Base-by-base conservation (phyloP, 2,888 invertebrate genomes). In the Invenusta paracnida region DNA sequence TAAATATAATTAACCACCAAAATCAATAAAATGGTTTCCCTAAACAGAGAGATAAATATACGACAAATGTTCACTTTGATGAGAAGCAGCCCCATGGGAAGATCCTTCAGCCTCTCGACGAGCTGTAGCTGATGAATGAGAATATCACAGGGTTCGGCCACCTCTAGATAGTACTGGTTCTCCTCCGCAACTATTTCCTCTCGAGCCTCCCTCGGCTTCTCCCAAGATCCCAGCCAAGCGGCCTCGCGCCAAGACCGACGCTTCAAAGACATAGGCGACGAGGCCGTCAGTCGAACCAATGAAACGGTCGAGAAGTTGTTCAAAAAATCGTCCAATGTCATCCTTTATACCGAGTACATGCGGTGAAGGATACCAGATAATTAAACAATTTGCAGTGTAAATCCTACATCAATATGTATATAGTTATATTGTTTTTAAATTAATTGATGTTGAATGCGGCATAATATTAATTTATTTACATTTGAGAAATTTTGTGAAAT, bases 241-340 rank as follows among this genome's bases (percentile, higher is more conserved):
- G 73, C 73, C 73, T 73, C 73, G 2, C 73, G 73, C 73, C 73
- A 73, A 23, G 73, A 73, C 27, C 73, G 73, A 2, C 73, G 73
- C 2, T 5, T 73, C 25, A 73, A 5, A 2, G 73, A 73, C 11
- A 73, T 5, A 5, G 73, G 73, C 17, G 73, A 73, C 2, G 73
- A 73, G n/a, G 87, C n/a, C 1, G 79, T 48, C 66, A 83, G 31
- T 30, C 87, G 87, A 79, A 87, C 85, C 29, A 87, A 85, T 30
- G 86, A 87, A 2, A 87, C 67, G 28, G 67, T 67, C 73, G 83
- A 83, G 84, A 87, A 87, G 84, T 86, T 85, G 29, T 67, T 79
- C 17, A 84, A 17, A 17, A 81, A 84, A 29, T 0, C 29, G 25
- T 67, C 28, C 28, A 29, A 29, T 0, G n/a, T 23, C 5, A 81